Base-by-base conservation (phyloP, 2,888 invertebrate genomes). In the Tetheella fluctuosa region DNA sequence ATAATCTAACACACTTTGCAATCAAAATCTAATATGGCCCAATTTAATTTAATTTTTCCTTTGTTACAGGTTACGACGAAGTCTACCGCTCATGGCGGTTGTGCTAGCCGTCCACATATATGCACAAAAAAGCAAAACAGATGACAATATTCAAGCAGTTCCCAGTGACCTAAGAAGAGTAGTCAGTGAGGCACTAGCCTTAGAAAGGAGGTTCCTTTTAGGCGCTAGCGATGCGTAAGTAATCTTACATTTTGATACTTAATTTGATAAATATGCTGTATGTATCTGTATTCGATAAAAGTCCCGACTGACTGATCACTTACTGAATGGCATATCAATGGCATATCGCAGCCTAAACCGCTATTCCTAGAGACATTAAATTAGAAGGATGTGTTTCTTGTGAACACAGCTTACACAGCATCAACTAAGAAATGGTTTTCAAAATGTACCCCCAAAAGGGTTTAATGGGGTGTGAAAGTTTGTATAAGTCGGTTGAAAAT, bases 151-250 rank as follows among this genome's bases (percentile, higher is more conserved):
- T 57, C 90, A 90, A 67, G 82, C 88, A 12, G 93, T 93, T 52
- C 93, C 93, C 1, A 91, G 89, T 64, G 93, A 93, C 63, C 74
- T 93, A 52, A 74, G 92, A 54, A 78, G 93, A 61, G 82, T 84
- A 6, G 91, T 89, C 64, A 91, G 91, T 62, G 93, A 93, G 71
- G 93, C 93, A 8, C 63, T 93, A 20, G 88, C 90, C 25, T 77
- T 91, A 64, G 93, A 93, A 64, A 85, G 88, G 60, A 84, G 91
- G 64, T 91, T 86, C 58, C 70, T 85, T 52, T 77, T 84, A 64
- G 91, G 90, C 57, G 90, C 86, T 68, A 89, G 76, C 71, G 90
- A 89, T 72, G 82, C 81, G 93, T 93, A 78, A 88, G 91, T 88
- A 64, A 23, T 17, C 2, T 42, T 42, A 42, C 42, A n/a, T 20